Percentiles rank a stretch among this genome's conserved stretches.
Conservation (phyloP, 1,140 invertebrate species). For the Ips nitidus region DNA sequence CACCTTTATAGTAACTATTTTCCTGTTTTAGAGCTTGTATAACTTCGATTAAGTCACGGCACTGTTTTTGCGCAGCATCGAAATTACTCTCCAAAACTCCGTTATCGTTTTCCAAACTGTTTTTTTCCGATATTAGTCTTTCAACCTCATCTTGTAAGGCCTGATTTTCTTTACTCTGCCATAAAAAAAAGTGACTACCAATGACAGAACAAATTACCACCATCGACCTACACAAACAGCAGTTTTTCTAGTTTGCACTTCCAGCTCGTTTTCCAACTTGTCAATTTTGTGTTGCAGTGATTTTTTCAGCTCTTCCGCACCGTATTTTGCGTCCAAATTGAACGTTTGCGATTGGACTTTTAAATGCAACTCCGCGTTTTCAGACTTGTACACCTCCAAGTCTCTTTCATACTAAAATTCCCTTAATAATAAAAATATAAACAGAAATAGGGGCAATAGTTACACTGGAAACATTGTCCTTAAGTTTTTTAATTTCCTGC, state of each 20-base stretch:
- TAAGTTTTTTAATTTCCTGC: conserved; percentile 28
- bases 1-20: conserved; percentile 43
- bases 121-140: conserved; percentile 34
- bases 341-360: conserved; percentile 42
- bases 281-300: conserved; percentile 39
- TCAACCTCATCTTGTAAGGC: conserved; percentile 39
- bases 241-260: conserved; percentile 37
- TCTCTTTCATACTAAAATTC: conserved; percentile 37
- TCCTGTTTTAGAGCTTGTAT: conserved; percentile 43
- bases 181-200: conserved; percentile 9
- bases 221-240: conserved; percentile 35
- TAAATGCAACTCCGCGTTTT: conserved; percentile 40
- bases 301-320: conserved; percentile 42
- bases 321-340: conserved; percentile 37
- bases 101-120: conserved; percentile 32
- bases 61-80: conserved; percentile 43
- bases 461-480: conserved; percentile 6
- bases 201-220: background rate
- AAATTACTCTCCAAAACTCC: conserved; percentile 33
- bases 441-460: background rate
- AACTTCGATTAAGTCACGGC: conserved; percentile 42
- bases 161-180: conserved; percentile 44
- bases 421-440: conserved; percentile 8
- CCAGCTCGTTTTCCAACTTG: conserved; percentile 39
- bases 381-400: conserved; percentile 38